phyloP scores from a whole-genome alignment of 2,797 vertebrate genomes.

The Silurus lanzhouensis region DNA sequence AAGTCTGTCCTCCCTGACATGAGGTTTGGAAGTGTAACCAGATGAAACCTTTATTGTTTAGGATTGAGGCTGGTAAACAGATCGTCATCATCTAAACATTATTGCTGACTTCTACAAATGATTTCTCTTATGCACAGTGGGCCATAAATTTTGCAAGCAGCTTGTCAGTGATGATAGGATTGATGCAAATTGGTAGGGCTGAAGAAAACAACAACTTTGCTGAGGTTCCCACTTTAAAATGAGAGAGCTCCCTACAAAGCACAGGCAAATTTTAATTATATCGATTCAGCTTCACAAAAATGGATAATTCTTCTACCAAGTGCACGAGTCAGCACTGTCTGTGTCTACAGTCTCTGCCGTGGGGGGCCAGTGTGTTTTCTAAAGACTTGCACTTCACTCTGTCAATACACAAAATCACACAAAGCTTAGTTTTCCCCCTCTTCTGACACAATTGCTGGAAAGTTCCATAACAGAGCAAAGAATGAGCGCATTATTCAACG shows the following conservation, averaged over 20 bases:
- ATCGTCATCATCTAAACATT: constrained; percentile 79
- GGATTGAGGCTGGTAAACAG: constrained; percentile 75
- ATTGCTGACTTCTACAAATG: constrained; percentile 80
- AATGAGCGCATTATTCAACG: constrained; percentile 71
- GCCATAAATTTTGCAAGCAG: constrained; percentile 78
- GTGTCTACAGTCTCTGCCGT: constrained; percentile 75
- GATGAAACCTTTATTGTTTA: constrained; percentile 75
- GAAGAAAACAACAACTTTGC: constrained; percentile 81
- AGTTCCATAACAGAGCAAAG: constrained; percentile 70
- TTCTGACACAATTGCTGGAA: constrained; percentile 74
- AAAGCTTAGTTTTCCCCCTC: constrained; percentile 74
- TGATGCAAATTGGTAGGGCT: constrained; percentile 78
- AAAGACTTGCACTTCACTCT: constrained; percentile 69
- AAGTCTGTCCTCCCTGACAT: constrained; percentile 67
- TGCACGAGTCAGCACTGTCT: constrained; percentile 78
- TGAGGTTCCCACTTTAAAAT: constrained; percentile 81
- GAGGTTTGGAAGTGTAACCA: constrained; percentile 70
- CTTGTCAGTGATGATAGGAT: constrained; percentile 83
- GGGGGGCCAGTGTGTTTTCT: constrained; percentile 73
- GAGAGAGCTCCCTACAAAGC: constrained; percentile 72
- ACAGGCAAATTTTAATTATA: constrained; percentile 82
- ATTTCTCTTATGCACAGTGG: constrained; percentile 81
- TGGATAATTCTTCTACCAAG: constrained; percentile 76
- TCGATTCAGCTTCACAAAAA: constrained; percentile 81
- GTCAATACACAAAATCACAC: constrained; percentile 70